Evolutionary conservation across 2,888 invertebrate genomes (phyloP).

Genomic region (Kryphioiulus occultus): DNA sequence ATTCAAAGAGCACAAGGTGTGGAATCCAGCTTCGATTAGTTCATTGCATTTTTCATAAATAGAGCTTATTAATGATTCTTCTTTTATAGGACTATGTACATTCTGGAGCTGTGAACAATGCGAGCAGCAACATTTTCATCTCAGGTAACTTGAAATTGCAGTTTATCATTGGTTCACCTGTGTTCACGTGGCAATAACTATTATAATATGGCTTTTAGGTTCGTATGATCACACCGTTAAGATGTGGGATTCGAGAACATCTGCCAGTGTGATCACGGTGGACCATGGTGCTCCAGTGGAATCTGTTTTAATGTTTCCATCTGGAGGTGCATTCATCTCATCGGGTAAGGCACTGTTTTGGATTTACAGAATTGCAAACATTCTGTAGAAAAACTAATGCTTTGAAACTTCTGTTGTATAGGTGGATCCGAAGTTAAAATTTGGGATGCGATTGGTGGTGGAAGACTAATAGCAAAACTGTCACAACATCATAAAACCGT

Average conservation of each 20-base stretch:
- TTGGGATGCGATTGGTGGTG: conserved; percentile 92
- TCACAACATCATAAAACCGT: conserved; percentile 96
- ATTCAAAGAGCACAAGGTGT: conserved; percentile 64
- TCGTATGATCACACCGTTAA: conserved; percentile 89
- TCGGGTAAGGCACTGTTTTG: conserved; percentile 74
- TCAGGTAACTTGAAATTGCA: conserved; percentile 68
- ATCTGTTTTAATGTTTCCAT: conserved; percentile 83
- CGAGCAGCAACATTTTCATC: conserved; percentile 76
- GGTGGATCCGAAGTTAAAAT: conserved; percentile 88
- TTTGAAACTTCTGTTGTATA: conserved; percentile 56
- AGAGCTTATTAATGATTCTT: background rate
- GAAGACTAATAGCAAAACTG: conserved; percentile 81
- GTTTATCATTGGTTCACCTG: background rate
- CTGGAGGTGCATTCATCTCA: conserved; percentile 87
- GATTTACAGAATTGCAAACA: too few species aligned
- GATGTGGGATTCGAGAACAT: conserved; percentile 82
- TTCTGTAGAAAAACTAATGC: too few species aligned
- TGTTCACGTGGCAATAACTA: background rate
- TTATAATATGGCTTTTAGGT: conserved; percentile 57
- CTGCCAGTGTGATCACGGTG: conserved; percentile 74
- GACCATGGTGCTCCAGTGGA: conserved; percentile 92
- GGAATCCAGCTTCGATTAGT: background rate
- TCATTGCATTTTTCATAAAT: background rate
- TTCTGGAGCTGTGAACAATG: conserved; percentile 80
- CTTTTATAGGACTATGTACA: conserved; percentile 63